Evolutionary conservation across 2,888 invertebrate species (phyloP), one percentile per base, ranked within the genome.

Genomic region (Cephus nigrinus): DNA sequence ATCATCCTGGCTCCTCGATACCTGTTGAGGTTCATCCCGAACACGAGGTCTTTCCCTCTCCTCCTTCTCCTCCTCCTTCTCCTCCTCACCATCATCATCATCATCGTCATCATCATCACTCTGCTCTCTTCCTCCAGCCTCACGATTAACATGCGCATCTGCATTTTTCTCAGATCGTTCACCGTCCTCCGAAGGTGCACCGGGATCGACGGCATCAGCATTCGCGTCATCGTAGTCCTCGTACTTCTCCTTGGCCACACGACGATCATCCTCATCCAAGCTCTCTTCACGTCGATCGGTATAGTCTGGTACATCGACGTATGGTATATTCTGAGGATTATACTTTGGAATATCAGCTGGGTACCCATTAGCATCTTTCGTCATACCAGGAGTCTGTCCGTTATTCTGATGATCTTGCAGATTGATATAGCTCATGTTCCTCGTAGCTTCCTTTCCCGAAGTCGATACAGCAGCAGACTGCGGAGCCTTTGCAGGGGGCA

Each of bases 261-360:
- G 77, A 5, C 83, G 82, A 80, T 88, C 87, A 4, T 81, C 78
- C 69, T 84, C 82, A 73, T 89, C 87, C 32, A 89, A 79, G 78
- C 84, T 88, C 35, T 88, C 86, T 33, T 89, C 86, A 3, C 86
- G 82, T 33, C 84, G 84, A 12, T 89, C 88, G 1, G 86, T 79
- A 69, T 89, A 88, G 82, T 89, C 88, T 11, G 88, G 87, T 1
- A 88, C 84, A 0, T 88, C 86, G 15, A 88, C 87, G 76, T 88
- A 89, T 3, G 89, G 89, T 76, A 89, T 88, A 55, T 85, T 84
- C 34, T 78, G 82, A 0, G 85, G 85, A 84, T 88, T 82, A 73
- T 88, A 87, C 11, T 76, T 76, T 1, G 80, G 78, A 36, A 80
- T 82, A 31, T 79, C 78, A 1, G 77, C n/a, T 15, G 80, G 79